A percentile compares a stretch with the other conserved stretches of the same genome.
These are phyloP conservation scores for Orthosia incerta DNA, from an alignment of 2,888 invertebrate species.

Conservation along the genomic window DNA sequence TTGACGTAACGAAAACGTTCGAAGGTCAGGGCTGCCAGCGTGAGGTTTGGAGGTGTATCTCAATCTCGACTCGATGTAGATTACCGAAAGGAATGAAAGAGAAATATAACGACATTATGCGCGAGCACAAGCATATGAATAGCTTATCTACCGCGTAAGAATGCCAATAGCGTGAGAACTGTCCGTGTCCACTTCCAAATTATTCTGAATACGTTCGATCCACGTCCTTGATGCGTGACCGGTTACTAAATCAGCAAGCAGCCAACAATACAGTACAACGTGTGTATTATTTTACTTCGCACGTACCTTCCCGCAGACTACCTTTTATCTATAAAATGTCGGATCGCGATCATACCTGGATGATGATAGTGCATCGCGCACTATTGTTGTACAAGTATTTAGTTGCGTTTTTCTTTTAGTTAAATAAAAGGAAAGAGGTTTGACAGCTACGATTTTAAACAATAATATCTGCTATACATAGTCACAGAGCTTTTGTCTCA, in stretches of 20 bases:
- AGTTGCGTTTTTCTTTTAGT: conserved; percentile 15
- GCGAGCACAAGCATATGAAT: conserved; percentile 69
- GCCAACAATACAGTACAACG: conserved; percentile 74
- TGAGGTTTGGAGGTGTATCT: conserved; percentile 49
- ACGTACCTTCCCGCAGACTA: conserved; percentile 74
- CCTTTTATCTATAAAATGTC: conserved; percentile 66
- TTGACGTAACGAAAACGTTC: conserved; percentile 42
- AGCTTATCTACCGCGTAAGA: conserved; percentile 73
- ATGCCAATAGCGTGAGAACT: conserved; percentile 88
- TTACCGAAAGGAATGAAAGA: conserved; percentile 55
- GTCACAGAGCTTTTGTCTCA: conserved; percentile 8
- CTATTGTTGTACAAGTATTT: conserved; percentile 44
- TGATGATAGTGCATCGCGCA: conserved; percentile 44
- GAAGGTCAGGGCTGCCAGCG: conserved; percentile 50
- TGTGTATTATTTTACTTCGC: conserved; percentile 78
- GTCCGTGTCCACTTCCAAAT: conserved; percentile 82
- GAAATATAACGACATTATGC: conserved; percentile 67
- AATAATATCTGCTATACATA: background rate
- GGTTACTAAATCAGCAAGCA: conserved; percentile 78
- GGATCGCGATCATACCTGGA: conserved; percentile 53
- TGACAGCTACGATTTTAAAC: background rate
- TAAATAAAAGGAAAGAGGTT: no score
- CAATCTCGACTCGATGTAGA: conserved; percentile 35
- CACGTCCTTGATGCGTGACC: conserved; percentile 89
- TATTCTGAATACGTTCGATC: conserved; percentile 87